Conservation (phyloP, 2,113 vertebrate genomes). For the Pluvianellus socialis region DNA sequence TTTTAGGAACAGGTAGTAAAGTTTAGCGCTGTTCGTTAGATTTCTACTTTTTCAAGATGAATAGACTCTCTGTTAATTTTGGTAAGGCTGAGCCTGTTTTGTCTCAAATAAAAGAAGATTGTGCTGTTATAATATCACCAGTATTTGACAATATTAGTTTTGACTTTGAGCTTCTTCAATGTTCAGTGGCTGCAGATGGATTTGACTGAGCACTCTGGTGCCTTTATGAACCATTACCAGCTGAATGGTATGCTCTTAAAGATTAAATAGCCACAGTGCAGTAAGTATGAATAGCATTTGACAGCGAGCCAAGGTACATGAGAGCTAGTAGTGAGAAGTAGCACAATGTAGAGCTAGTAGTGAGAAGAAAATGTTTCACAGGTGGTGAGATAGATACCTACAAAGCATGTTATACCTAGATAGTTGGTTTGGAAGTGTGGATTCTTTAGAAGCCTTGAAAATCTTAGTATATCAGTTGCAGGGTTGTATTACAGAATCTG, state of each 20-base stretch:
- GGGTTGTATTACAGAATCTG: background rate
- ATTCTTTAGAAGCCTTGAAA: background rate
- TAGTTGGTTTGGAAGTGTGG: background rate
- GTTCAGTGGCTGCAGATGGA: background rate
- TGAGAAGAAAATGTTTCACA: background rate
- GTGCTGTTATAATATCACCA: slow-evolving; percentile 20
- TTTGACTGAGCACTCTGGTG: slow-evolving; percentile 65
- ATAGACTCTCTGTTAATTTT: background rate
- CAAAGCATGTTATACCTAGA: background rate
- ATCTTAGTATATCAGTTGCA: background rate
- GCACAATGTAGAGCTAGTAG: background rate
- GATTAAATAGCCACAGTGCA: slow-evolving; percentile 42
- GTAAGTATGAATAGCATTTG: background rate
- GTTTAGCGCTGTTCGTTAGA: background rate
- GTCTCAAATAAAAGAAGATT: slow-evolving; percentile 56
- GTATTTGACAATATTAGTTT: slow-evolving; percentile 61
- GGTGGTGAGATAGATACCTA: background rate
- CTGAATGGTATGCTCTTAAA: background rate
- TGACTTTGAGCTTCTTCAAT: slow-evolving; percentile 11
- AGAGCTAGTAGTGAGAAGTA: background rate
- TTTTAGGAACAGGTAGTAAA: background rate
- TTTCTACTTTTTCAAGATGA: background rate
- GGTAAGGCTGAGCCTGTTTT: slow-evolving; percentile 57
- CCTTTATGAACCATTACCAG: background rate
- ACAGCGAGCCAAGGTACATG: background rate